Evolutionary conservation across 2,113 vertebrate species (phyloP), one percentile per base, ranked within the genome.

Genomic region (Channa maculata): DNA sequence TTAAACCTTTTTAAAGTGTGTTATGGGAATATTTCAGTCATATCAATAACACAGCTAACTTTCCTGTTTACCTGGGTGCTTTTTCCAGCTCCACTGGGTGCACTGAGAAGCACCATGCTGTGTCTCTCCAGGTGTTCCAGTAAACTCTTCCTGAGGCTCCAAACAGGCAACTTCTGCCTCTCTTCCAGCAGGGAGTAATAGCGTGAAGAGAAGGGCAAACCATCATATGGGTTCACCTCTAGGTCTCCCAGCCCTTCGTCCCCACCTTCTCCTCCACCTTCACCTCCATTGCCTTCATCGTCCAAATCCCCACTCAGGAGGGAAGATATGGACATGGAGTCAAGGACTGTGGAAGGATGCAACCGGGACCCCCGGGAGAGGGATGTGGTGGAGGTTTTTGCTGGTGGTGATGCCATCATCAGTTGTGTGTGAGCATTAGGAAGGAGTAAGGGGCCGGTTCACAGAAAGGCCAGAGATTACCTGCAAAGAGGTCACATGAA

Each of bases 181-280:
- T 94, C 93, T 72, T 94, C 93, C 89, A 98, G 92, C 34, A 98
- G 92, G 68, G 94, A 62, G 6, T 98, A 97, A 93, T 98, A 99
- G 0, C 95, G 95, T 0, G 97, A 98, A 1, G 98, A 99, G 78
- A 96, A 98, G 50, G 97, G 97, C 71, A 99, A 94, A 37, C 97
- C 96, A 0, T 99, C 98, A 6, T 97, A 99, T 0, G 98, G 97
- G 87, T 99, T 99, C 82, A 97, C 94, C 82, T 98, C 98, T 88
- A 99, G 87, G 69, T 97, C 97, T 33, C 86, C 88, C 36, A 93
- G 64, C 3, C 75, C 88, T 3, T 82, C 86, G 3, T 79, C 82
- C 8, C 54, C 89, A 0, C 44, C 77, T 4, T 69, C 89, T 2
- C 70, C 55, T 41, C 65, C 77, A 34, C 72, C 68, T 5, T 65